A percentile compares a stretch with the other conserved stretches of the same genome.
Evolutionary conservation across 1,140 invertebrate genomes (phyloP).

Genomic region (Tribolium castaneum): DNA sequence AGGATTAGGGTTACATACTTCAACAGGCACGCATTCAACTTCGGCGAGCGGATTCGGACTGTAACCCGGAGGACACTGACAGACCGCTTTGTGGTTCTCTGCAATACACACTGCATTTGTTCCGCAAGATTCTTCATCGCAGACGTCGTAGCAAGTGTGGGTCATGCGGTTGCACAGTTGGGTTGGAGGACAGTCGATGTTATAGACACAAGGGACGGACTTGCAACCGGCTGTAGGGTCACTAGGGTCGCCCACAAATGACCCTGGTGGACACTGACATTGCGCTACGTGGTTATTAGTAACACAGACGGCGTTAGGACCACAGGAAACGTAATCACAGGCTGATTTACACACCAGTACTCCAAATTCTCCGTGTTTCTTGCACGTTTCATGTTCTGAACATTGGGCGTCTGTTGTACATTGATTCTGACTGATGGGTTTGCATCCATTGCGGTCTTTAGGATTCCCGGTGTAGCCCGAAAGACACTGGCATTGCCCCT

Average conservation of each 20-base stretch:
- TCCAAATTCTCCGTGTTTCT: conserved; percentile 58
- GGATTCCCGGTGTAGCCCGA: conserved; percentile 87
- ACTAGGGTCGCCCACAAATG: conserved; percentile 85
- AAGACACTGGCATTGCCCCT: conserved; percentile 82
- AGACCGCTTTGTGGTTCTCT: conserved; percentile 83
- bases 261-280: conserved; percentile 87
- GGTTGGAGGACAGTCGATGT: conserved; percentile 80
- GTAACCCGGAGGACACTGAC: conserved; percentile 85
- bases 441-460: conserved; percentile 87
- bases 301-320: conserved; percentile 85
- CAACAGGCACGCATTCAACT: conserved; percentile 76
- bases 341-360: conserved; percentile 75
- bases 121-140: conserved; percentile 84
- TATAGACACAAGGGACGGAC: conserved; percentile 86
- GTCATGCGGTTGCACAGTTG: conserved; percentile 85
- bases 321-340: conserved; percentile 81
- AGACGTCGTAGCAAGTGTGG: conserved; percentile 85
- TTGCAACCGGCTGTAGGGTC: conserved; percentile 79
- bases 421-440: conserved; percentile 75
- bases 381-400: conserved; percentile 81
- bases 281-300: conserved; percentile 89
- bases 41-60: conserved; percentile 83
- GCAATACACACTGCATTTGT: conserved; percentile 88
- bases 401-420: conserved; percentile 86
- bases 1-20: conserved; percentile 80